Base-by-base conservation (phyloP, 2,797 vertebrate species). In the Selene dorsalis region DNA sequence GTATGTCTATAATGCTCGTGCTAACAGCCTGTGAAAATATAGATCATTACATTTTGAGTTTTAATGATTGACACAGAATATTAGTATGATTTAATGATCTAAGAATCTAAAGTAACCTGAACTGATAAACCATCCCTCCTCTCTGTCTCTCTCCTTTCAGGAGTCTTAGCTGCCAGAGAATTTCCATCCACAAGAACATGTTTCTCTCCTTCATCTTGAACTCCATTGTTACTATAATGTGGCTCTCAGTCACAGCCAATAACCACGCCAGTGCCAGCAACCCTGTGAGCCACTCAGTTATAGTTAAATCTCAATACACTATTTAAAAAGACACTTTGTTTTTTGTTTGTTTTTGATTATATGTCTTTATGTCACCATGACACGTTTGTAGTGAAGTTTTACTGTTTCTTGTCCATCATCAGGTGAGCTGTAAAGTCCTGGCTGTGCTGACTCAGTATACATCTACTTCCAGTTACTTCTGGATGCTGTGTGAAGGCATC, bases 401-500 rank as follows among this genome's bases (percentile, higher is more conserved):
- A 9, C 30, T 2, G 4, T 63, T 58, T 59, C 4, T 50, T 69
- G 48, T 77, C 62, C n/a, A 9, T 64, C 90, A 96, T 64, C 90
- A 96, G 95, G 86, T 94, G 58, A 91, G 87, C 80, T 96, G 95
- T 85, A 96, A 95, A 86, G 69, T 96, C 75, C 82, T 96, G 79
- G 84, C 90, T 17, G 89, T 92, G 28, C 76, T 96, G 61, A 90
- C 60, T 71, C 88, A 89, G 35, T 96, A 96, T 30, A 89, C 92
- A 0, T 81, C 61, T 2, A 93, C 86, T 22, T 94, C 93, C 43
- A 96, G 66, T 77, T 95, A 94, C 86, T 96, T 96, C 91, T 96
- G 95, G 95, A 96, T 96, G 95, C 88, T 96, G 83, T 96, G 95
- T 75, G 94, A 96, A 63, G 95, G 95, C 22, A 96, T 96, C 82